A percentile compares a stretch with the other conserved stretches of the same genome.
Conservation (phyloP, 35 echinoderm and acorn worm species). For the Lytechinus variegatus region DNA sequence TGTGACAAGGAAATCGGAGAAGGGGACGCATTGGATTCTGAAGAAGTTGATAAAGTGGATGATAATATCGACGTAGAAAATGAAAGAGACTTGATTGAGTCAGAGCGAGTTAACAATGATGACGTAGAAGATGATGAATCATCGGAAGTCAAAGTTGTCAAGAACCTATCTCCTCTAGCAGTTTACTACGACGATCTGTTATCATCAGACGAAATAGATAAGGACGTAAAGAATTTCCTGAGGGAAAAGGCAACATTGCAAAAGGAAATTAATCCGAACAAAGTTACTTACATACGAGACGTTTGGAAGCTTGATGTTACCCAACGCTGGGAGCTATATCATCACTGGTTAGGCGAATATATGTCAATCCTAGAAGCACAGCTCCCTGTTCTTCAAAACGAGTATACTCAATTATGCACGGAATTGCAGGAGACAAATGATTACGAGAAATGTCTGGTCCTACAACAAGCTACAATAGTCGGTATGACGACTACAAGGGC, state of each 20-base stretch:
- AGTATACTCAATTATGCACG: conserved; percentile 27
- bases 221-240: not conserved
- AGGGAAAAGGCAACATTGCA: not conserved
- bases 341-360: conserved; percentile 66
- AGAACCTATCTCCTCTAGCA: not conserved
- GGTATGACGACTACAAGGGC: conserved; percentile 74
- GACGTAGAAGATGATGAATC: not conserved
- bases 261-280: not conserved
- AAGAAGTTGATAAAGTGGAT: not conserved
- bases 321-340: conserved; percentile 78
- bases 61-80: not conserved
- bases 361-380: not conserved
- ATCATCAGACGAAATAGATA: not conserved
- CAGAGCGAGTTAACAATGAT: not conserved
- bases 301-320: conserved; percentile 55
- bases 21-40: not conserved
- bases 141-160: not conserved
- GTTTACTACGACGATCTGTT: not conserved
- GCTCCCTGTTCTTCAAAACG: not conserved
- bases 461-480: conserved; percentile 47
- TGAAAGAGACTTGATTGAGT: conserved; percentile 1
- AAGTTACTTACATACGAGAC: not conserved
- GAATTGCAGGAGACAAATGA: conserved; percentile 49
- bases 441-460: conserved; percentile 12
- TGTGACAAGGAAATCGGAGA: not conserved